phyloP scores from a whole-genome alignment of 2,888 invertebrate genomes.

The Orthosia gothica region DNA sequence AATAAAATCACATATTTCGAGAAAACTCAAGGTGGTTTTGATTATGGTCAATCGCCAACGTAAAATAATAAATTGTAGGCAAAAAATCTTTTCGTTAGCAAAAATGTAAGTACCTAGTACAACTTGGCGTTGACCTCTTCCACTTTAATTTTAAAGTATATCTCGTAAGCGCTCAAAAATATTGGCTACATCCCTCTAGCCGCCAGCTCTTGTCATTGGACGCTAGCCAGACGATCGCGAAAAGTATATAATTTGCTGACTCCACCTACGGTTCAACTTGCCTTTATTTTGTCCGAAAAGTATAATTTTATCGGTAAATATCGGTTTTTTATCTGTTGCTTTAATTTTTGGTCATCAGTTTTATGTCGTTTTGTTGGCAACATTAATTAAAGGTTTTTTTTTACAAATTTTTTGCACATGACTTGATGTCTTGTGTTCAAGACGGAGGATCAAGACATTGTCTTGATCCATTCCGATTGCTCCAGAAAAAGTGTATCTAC shows the following conservation, averaged over 20 bases:
- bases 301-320: conserved; percentile 55
- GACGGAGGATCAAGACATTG: too few species aligned
- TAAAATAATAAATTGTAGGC: not conserved
- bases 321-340: conserved; percentile 57
- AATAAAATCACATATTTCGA: not conserved
- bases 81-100: conserved; percentile 20
- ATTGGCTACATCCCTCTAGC: conserved; percentile 60
- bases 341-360: conserved; percentile 17
- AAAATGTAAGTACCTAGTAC: conserved; percentile 17
- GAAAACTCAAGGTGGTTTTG: conserved; percentile 14
- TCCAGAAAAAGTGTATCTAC: too few species aligned
- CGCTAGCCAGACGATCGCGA: conserved; percentile 65
- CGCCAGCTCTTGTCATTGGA: conserved; percentile 66
- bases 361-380: conserved; percentile 17
- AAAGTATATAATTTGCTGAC: conserved; percentile 69
- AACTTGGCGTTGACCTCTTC: conserved; percentile 37
- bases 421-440: too few species aligned
- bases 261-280: conserved; percentile 51
- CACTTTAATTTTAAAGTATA: conserved; percentile 54
- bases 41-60: conserved; percentile 5
- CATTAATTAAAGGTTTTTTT: not conserved
- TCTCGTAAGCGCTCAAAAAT: conserved; percentile 60
- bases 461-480: too few species aligned
- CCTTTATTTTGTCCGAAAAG: conserved; percentile 50
- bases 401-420: not conserved